Base-by-base conservation (phyloP, 1,140 invertebrate species). In the Dermatophagoides farinae region DNA sequence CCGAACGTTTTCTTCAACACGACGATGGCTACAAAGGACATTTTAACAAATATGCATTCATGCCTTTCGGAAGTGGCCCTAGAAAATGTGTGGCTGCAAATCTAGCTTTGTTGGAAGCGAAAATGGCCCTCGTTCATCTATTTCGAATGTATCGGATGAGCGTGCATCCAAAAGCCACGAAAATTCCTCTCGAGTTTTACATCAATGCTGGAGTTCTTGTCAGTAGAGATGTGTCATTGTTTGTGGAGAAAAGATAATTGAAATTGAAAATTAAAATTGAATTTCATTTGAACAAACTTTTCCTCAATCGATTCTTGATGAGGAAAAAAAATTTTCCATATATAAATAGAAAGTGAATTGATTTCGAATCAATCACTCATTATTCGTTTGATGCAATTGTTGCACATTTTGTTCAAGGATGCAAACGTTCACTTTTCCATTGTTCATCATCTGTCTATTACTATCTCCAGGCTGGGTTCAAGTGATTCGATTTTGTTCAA, bases 51-150 rank as follows among this genome's bases (percentile, higher is more conserved):
- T 60, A 55, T 22, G 18, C 51, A 12, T 60, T 25, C 38, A n/a
- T 60, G 20, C 55, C 55, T 16, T 62, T 62, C 38, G 57, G 55
- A n/a, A 18, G 12, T 39, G 61, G 61, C 1, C 55, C 57, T 20
- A 23, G 61, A n/a, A 50, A 22, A 14, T 62, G 61, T 49, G 46
- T 64, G 11, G 63, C 62, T 6, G 43, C 20, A 41, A 51, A 44
- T 57, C 59, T 64, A 22, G 63, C 62, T n/a, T 41, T 62, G 20
- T n/a, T 64, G 11, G 62, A 64, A 51, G 50, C 37, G 14, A 62
- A 60, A 55, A 5, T 60, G 5, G 18, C 43, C 11, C 9, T 62
- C 2, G n/a, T 44, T 16, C 46, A 60, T 52, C 2, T 43, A 12
- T 18, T 62, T 11, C 8, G 40, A 6, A 54, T 60, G n/a, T 62